Evolutionary conservation across 2,113 vertebrate genomes (phyloP), one percentile per base, ranked within the genome.

Genomic region (Ondatra zibethicus): DNA sequence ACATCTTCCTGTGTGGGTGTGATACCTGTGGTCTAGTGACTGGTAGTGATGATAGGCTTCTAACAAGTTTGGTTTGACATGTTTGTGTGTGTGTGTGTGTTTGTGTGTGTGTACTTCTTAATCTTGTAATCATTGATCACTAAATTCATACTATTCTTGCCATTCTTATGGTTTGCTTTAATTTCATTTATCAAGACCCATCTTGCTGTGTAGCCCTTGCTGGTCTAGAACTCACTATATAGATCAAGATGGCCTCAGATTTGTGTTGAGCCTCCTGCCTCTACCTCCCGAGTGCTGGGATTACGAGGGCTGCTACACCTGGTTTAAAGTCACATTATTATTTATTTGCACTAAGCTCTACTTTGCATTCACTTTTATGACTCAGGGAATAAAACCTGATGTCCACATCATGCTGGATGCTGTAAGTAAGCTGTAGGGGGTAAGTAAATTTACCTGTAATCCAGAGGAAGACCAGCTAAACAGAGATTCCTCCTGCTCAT

Each of bases 311-410:
- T 14, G 14, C 86, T 29, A 3, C 11, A 12, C 68, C 66, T 55
- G 19, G 63, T 78, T 58, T 47, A 70, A 77, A n/a, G n/a, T 50
- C 33, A 39, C 78, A 63, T 68, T 89, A 63, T 21, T 66, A 17
- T 25, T 82, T 89, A 42, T 82, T 88, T 92, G 29, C 16, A 76
- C n/a, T 75, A 21, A 82, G 16, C 47, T 47, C 39, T 88, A 52
- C n/a, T 89, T 95, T 91, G 70, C 73, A 27, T 94, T 88, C 58
- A 55, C 89, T 88, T 91, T 87, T n/a, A 33, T 80, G 52, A 65
- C 55, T 92, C 42, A 78, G 0, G 58, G 84, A 75, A 70, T 96
- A 55, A 92, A 82, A 82, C 29, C 66, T 78, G 7, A 42, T 88
- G 12, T 73, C 61, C 5, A 58, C 19, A 1, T 42, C 68, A 29